phyloP scores from a whole-genome alignment of 2,797 vertebrate species.

The Epinephelus awoara region DNA sequence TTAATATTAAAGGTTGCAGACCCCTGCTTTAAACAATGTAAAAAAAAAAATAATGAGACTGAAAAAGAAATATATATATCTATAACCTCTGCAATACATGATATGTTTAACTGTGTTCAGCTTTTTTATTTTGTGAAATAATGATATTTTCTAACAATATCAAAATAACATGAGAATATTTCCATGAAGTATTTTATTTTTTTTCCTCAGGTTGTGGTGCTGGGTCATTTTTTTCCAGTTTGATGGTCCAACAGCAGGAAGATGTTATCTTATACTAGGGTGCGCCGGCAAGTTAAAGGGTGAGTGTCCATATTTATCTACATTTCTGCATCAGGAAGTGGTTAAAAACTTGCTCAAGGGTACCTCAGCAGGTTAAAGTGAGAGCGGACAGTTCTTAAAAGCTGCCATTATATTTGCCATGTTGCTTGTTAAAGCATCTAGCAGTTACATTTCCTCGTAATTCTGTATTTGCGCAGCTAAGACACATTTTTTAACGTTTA shows the following conservation, averaged over 20 bases:
- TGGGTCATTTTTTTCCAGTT: neutral
- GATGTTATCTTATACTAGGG: too few relatives aligned
- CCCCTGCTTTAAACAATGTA: neutral
- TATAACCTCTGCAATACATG: too few relatives aligned
- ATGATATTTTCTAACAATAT: neutral
- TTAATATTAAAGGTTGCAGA: too few relatives aligned
- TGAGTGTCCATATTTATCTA: too few relatives aligned
- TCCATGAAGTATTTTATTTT: neutral
- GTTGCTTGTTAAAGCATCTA: neutral
- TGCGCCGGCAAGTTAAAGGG: too few relatives aligned
- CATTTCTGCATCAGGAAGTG: neutral
- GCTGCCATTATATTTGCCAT: neutral
- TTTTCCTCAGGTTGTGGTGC: neutral
- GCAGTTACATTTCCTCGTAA: neutral
- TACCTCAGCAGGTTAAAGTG: neutral
- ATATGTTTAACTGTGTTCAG: too few relatives aligned
- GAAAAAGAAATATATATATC: too few relatives aligned
- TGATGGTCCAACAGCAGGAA: neutral
- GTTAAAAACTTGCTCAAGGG: neutral
- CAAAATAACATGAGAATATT: neutral
- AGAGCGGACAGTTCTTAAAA: neutral
- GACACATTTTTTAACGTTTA: neutral
- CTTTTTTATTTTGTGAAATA: too few relatives aligned
- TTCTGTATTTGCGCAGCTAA: neutral
- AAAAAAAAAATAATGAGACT: neutral